These are phyloP conservation scores for Takifugu ocellatus DNA, from an alignment of 2,797 vertebrate genomes.

Conservation along the genomic window DNA sequence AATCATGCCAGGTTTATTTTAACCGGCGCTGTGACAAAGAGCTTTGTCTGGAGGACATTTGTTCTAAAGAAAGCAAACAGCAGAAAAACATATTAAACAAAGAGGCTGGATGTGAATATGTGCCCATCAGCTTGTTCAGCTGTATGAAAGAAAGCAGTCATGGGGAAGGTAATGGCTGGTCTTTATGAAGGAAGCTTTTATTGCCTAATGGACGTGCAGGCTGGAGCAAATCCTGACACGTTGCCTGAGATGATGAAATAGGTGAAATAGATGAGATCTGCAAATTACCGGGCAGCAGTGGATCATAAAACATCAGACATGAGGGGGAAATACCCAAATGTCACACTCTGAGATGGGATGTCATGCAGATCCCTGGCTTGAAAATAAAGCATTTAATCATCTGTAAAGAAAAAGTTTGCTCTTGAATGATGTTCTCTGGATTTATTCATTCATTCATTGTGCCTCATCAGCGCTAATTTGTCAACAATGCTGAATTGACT, in stretches of 20 bases:
- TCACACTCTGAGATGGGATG: background rate
- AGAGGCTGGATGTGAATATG: background rate
- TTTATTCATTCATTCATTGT: background rate
- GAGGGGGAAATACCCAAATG: background rate
- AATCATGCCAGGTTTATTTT: constrained; percentile 50
- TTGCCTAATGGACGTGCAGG: constrained; percentile 5
- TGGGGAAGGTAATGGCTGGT: constrained; percentile 10
- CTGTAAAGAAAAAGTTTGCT: too few relatives aligned
- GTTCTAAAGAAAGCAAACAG: constrained; percentile 31
- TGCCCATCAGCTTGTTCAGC: background rate
- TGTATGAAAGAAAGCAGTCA: constrained; percentile 6
- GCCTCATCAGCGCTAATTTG: background rate
- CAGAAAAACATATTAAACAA: constrained; percentile 24
- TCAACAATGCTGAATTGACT: background rate
- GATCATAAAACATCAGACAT: constrained; percentile 15
- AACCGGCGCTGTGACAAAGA: constrained; percentile 30
- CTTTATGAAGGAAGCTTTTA: constrained; percentile 7
- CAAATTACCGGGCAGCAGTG: constrained; percentile 8
- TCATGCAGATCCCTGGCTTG: too few relatives aligned
- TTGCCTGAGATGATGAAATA: constrained; percentile 28
- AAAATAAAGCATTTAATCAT: too few relatives aligned
- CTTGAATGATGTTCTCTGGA: too few relatives aligned
- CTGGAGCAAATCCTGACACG: constrained; percentile 17
- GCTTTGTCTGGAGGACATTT: constrained; percentile 32
- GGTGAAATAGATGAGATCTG: constrained; percentile 4